These are phyloP conservation scores for Orthonevra nobilis DNA, from an alignment of 2,888 invertebrate genomes.

Conservation along the genomic window DNA sequence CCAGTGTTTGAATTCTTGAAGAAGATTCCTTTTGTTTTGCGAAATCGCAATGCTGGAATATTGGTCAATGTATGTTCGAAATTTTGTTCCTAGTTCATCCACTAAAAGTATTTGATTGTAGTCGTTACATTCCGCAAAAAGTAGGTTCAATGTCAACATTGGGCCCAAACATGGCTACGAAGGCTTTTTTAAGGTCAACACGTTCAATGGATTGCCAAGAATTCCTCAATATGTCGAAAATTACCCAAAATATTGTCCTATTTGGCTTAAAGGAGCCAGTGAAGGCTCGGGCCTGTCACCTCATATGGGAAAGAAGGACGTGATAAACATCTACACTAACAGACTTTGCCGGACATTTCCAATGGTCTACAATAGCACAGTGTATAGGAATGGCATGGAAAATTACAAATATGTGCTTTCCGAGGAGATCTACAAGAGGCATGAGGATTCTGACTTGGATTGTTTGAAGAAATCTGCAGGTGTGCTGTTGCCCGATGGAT, in stretches of 20 bases:
- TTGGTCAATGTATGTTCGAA: slow-evolving; percentile 82
- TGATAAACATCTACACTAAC: slow-evolving; percentile 42
- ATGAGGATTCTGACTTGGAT: slow-evolving; percentile 36
- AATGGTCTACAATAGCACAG: slow-evolving; percentile 50
- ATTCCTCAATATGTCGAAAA: slow-evolving; percentile 33
- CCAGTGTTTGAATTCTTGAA: slow-evolving; percentile 81
- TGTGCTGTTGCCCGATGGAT: slow-evolving; percentile 81
- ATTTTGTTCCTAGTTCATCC: background rate
- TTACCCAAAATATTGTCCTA: slow-evolving; percentile 43
- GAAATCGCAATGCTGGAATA: slow-evolving; percentile 83
- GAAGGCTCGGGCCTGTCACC: slow-evolving; percentile 69
- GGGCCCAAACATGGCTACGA: slow-evolving; percentile 63
- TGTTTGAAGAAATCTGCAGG: slow-evolving; percentile 62
- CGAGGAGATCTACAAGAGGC: slow-evolving; percentile 47
- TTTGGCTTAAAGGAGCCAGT: slow-evolving; percentile 46
- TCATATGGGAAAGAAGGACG: slow-evolving; percentile 35
- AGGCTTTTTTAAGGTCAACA: slow-evolving; percentile 69
- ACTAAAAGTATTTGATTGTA: no score
- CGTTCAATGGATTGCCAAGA: slow-evolving; percentile 50
- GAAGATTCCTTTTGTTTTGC: slow-evolving; percentile 80
- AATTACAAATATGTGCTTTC: slow-evolving; percentile 29
- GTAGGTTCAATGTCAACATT: slow-evolving; percentile 67
- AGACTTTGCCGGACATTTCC: slow-evolving; percentile 60
- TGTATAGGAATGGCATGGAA: slow-evolving; percentile 7
- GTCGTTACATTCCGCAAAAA: slow-evolving; percentile 43